phyloP scores from a whole-genome alignment of 2,797 vertebrate genomes.

The Myotis planiceps region DNA sequence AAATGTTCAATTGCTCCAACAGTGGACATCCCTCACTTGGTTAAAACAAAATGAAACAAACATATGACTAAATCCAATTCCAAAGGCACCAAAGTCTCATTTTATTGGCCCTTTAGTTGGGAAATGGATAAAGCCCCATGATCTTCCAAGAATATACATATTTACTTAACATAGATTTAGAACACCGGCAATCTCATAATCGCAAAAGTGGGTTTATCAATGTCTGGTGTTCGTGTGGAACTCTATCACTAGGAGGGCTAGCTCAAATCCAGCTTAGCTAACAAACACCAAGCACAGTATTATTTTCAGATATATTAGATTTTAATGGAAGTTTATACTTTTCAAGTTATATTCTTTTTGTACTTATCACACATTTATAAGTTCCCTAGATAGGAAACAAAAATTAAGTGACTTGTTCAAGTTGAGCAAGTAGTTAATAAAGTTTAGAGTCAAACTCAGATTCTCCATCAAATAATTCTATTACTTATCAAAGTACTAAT shows the following conservation, averaged over 20 bases:
- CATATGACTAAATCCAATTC: conserved; percentile 45
- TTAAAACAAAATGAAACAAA: conserved; percentile 72
- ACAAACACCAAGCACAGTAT: not conserved
- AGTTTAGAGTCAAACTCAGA: conserved; percentile 19
- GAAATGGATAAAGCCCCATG: conserved; percentile 11
- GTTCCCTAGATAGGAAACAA: not conserved
- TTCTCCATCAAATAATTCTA: conserved; percentile 14
- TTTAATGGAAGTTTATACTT: not conserved
- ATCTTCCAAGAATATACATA: not conserved
- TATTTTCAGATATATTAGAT: not conserved
- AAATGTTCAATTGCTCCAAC: conserved; percentile 97
- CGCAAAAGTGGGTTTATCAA: not conserved
- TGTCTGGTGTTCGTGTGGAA: not conserved
- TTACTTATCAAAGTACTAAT: conserved; percentile 6
- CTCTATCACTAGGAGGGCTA: not conserved
- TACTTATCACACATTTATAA: not conserved
- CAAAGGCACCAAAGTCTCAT: conserved; percentile 33
- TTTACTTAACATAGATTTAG: conserved; percentile 1
- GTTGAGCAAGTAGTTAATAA: conserved; percentile 17
- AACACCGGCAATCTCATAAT: not conserved
- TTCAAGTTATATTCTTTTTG: conserved; percentile 24
- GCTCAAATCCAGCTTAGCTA: not conserved
- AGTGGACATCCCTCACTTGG: conserved; percentile 96
- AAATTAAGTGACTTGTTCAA: conserved; percentile 33
- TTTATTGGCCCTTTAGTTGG: conserved; percentile 19